A percentile compares a stretch with the other conserved stretches of the same genome.
phyloP scores from a whole-genome alignment of 1,140 invertebrate species.

The Lasioglossum baleicum region DNA sequence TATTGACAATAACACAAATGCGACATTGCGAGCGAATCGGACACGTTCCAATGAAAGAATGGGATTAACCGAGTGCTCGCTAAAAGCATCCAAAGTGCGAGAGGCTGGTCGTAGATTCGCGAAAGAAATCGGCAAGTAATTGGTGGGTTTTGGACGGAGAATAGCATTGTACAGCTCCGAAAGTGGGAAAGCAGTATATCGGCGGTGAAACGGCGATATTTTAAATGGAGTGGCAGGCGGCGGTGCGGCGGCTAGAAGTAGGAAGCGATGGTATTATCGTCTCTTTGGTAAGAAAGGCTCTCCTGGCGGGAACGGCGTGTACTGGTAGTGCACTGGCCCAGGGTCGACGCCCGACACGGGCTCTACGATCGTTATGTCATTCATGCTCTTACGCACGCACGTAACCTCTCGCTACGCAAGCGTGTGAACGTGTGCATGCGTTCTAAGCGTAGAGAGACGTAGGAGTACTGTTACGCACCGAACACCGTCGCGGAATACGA shows the following conservation, averaged over 20 bases:
- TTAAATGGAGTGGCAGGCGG: not conserved
- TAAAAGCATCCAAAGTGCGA: no score
- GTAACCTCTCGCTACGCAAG: constrained; percentile 59
- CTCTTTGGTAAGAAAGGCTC: constrained; percentile 16
- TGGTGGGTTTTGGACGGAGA: not conserved
- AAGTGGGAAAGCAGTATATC: not conserved
- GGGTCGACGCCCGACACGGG: constrained; percentile 71
- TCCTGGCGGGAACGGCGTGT: constrained; percentile 28
- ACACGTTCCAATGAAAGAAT: no score
- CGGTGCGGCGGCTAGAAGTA: not conserved
- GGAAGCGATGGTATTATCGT: constrained; percentile 1
- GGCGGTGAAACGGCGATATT: not conserved
- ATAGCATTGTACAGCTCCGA: no score
- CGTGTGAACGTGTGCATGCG: constrained; percentile 56
- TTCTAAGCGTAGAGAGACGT: constrained; percentile 63
- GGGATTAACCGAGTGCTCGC: no score
- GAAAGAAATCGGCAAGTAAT: not conserved
- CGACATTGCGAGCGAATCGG: no score
- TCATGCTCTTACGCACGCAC: constrained; percentile 71
- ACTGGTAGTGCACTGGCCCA: constrained; percentile 49
- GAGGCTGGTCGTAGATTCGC: not conserved
- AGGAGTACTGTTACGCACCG: constrained; percentile 73
- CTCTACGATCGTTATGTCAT: constrained; percentile 74
- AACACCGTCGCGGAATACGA: constrained; percentile 30
- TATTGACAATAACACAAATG: no score